Percentiles rank a stretch among this genome's conserved stretches.
These are phyloP conservation scores for Chromobotia macracanthus DNA, from an alignment of 2,797 vertebrate species.

Conservation along the genomic window DNA sequence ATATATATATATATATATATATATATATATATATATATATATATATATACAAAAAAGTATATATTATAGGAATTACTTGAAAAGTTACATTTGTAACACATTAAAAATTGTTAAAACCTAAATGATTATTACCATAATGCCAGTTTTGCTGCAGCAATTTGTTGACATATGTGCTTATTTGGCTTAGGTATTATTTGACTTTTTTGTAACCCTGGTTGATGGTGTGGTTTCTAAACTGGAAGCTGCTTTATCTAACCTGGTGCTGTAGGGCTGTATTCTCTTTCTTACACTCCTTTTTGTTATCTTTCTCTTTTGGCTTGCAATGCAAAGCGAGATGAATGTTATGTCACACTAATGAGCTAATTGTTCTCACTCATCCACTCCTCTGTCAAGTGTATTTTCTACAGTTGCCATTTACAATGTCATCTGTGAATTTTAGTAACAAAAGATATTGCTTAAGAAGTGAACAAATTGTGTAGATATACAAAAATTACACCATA, in stretches of 20 bases:
- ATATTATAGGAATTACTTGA: too few relatives aligned
- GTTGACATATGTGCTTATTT: too few relatives aligned
- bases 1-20: too few relatives aligned
- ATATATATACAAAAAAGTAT: too few relatives aligned
- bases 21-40: too few relatives aligned
- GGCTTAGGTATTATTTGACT: not conserved
- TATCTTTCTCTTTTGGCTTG: slow-evolving; percentile 41
- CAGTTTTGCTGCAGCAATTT: not conserved
- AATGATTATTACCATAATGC: slow-evolving; percentile 11
- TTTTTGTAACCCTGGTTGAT: slow-evolving; percentile 35
- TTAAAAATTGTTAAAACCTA: not conserved
- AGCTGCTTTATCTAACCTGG: slow-evolving; percentile 57
- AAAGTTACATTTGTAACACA: slow-evolving; percentile 3
- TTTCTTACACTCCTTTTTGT: not conserved
- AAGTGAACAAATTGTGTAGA: not conserved
- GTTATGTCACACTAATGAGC: slow-evolving; percentile 10
- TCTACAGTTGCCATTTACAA: not conserved
- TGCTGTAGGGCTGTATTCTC: slow-evolving; percentile 66
- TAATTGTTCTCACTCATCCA: slow-evolving; percentile 48
- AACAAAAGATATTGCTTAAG: not conserved
- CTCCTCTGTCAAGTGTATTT: slow-evolving; percentile 23
- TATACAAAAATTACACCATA: not conserved
- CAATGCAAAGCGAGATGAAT: slow-evolving; percentile 31
- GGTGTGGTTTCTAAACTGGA: slow-evolving; percentile 33
- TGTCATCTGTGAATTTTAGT: not conserved